Evolutionary conservation across 2,888 invertebrate genomes (phyloP), one percentile per base, ranked within the genome.

Genomic region (Ceraclea dissimilis): DNA sequence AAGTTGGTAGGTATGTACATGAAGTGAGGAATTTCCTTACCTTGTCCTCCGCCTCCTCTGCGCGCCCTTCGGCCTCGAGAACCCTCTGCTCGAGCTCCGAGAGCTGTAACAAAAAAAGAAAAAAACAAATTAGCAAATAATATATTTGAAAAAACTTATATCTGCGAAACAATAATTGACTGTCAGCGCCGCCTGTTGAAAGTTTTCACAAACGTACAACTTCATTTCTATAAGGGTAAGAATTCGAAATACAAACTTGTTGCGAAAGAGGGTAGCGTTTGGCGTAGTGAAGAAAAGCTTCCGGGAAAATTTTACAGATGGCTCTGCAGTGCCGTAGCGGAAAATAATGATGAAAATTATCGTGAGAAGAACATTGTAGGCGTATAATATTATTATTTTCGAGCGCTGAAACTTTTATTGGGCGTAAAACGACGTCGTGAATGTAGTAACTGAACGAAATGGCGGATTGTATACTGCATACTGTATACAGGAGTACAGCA

Each of bases 1-100:
- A n/a, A n/a, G n/a, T n/a, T n/a, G n/a, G n/a, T n/a, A n/a, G n/a
- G n/a, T n/a, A n/a, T n/a, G n/a, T n/a, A n/a, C n/a, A n/a, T n/a
- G n/a, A n/a, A n/a, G n/a, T n/a, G n/a, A n/a, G n/a, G n/a, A n/a
- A n/a, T n/a, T 26, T 6, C 10, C 26, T 46, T 46, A 94, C 94
- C 90, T 93, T 93, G 76, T 93, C 92, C 76, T 94, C 93, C 62
- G 94, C 93, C 74, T 92, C 91, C 70, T 93, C 93, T 52, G 93
- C 93, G 67, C 93, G 81, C 66, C 89, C 86, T 77, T 94, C 94
- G 66, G 93, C 93, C 74, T 93, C 93, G 74, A 91, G 81, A 70
- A 93, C 92, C 67, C 93, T 84, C 71, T 91, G 90, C 76, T 94
- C 93, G 77, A 94, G 82, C 80, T 94, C 93, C 73, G 92, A 89